Conservation (phyloP, 1,140 invertebrate species). For the Apis cerana region DNA sequence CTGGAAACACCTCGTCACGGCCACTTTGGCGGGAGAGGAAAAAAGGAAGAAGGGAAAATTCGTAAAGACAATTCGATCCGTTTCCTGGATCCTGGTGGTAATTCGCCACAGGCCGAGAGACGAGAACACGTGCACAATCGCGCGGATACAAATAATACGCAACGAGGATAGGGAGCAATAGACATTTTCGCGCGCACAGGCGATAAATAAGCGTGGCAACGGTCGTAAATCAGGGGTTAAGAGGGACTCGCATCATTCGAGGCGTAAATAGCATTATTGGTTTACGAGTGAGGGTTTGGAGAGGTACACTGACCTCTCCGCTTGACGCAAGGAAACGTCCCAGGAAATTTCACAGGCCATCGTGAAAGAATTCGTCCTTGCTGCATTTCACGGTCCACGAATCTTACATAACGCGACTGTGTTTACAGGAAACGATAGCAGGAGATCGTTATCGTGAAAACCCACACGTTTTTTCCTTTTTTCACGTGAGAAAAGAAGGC, state of each 20-base stretch:
- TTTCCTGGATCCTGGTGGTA: background rate
- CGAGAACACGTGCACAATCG: background rate
- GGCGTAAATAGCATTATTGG: slow-evolving; percentile 79
- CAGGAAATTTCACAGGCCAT: slow-evolving; percentile 35
- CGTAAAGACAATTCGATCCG: too few species aligned
- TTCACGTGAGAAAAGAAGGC: too few species aligned
- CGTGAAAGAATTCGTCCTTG: slow-evolving; percentile 49
- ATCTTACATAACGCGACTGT: background rate
- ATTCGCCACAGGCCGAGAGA: background rate
- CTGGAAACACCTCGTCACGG: background rate
- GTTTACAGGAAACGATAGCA: slow-evolving; percentile 24
- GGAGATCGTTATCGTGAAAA: background rate
- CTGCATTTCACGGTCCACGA: background rate
- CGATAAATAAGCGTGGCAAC: slow-evolving; percentile 37
- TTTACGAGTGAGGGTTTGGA: slow-evolving; percentile 61
- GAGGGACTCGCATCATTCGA: slow-evolving; percentile 74
- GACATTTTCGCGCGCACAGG: slow-evolving; percentile 69
- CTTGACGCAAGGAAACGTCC: slow-evolving; percentile 11
- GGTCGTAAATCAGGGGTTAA: slow-evolving; percentile 73
- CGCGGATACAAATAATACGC: slow-evolving; percentile 66
- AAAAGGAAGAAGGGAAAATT: too few species aligned
- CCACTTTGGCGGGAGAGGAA: background rate
- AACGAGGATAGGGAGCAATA: background rate
- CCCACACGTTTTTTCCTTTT: too few species aligned
- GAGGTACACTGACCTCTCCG: slow-evolving; percentile 38